Evolutionary conservation across 2,888 invertebrate species (phyloP).

Genomic region (Lamellibrachia satsuma): DNA sequence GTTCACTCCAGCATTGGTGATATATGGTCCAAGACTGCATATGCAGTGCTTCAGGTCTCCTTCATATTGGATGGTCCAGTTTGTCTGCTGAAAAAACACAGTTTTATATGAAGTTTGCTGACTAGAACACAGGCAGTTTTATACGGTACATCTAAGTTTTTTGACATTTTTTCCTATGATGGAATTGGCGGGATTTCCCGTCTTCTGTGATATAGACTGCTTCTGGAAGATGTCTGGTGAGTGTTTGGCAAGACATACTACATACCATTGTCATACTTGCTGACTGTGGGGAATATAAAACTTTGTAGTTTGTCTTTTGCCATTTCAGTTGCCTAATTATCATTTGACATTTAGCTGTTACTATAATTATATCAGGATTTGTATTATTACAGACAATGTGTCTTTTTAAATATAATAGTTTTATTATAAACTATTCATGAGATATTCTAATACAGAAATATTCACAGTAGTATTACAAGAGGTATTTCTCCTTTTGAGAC

Average conservation of each 20-base stretch:
- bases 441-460: too few species aligned
- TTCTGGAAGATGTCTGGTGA: conserved; percentile 34
- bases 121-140: not conserved
- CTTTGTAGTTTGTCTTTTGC: not conserved
- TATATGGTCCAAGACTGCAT: not conserved
- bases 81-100: not conserved
- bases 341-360: not conserved
- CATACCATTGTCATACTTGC: not conserved
- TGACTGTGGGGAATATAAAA: not conserved
- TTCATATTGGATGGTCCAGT: not conserved
- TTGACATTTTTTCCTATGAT: not conserved
- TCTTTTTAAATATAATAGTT: too few species aligned
- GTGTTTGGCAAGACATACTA: not conserved
- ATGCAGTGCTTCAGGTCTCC: not conserved
- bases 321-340: not conserved
- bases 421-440: too few species aligned
- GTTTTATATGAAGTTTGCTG: not conserved
- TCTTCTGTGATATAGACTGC: conserved; percentile 35
- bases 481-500: too few species aligned
- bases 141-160: not conserved
- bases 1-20: not conserved
- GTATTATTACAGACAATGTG: too few species aligned
- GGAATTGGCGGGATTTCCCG: conserved; percentile 38
- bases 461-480: too few species aligned
- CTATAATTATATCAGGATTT: not conserved